Evolutionary conservation across 1,140 invertebrate genomes (phyloP).

Genomic region (Neodiprion fabricii): DNA sequence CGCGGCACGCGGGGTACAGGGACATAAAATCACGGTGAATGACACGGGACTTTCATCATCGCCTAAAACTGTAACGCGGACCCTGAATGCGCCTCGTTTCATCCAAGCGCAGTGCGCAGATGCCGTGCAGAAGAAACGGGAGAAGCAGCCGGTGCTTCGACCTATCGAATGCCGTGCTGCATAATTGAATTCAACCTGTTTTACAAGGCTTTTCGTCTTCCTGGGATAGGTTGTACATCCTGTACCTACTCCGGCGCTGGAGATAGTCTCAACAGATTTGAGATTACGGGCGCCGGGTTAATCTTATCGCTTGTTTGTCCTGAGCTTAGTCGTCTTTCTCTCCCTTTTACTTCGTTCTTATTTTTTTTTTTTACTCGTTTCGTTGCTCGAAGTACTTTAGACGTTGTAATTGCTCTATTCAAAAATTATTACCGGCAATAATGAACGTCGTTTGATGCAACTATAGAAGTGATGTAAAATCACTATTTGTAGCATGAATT

Average conservation of each 20-base stretch:
- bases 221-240: slow-evolving; percentile 9
- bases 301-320: slow-evolving; percentile 47
- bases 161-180: slow-evolving; percentile 26
- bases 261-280: slow-evolving; percentile 25
- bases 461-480: too few species aligned
- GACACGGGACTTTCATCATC: too few species aligned
- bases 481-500: too few species aligned
- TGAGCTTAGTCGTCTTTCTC: too few species aligned
- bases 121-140: slow-evolving; percentile 1
- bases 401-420: too few species aligned
- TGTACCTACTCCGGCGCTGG: slow-evolving; percentile 14
- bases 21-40: too few species aligned
- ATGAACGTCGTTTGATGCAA: too few species aligned
- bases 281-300: slow-evolving; percentile 36
- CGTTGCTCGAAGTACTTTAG: too few species aligned
- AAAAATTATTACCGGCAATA: too few species aligned
- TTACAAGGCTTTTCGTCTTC: slow-evolving; percentile 28
- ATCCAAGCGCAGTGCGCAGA: not conserved
- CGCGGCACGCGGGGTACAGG: too few species aligned
- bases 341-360: not conserved
- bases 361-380: not conserved
- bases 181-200: slow-evolving; percentile 43
- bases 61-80: too few species aligned
- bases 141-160: slow-evolving; percentile 4
- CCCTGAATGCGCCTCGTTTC: too few species aligned